Percentiles rank a stretch among this genome's conserved stretches.
phyloP scores from a whole-genome alignment of 2,888 invertebrate species.

The Amphipyra berbera region DNA sequence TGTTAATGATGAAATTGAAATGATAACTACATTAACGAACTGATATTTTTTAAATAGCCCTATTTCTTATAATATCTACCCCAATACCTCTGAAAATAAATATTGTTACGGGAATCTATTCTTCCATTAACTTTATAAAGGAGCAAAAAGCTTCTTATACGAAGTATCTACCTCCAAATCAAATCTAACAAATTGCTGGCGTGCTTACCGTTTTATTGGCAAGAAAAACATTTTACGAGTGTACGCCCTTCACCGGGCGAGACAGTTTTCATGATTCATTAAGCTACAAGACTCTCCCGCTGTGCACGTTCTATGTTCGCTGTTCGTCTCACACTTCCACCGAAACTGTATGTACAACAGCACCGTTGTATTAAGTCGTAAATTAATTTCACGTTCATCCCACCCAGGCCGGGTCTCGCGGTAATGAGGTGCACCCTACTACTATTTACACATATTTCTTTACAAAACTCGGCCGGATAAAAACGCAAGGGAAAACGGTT shows the following conservation, averaged over 20 bases:
- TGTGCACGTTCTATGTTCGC: slow-evolving; percentile 8
- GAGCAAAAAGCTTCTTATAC: background rate
- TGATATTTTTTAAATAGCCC: no score
- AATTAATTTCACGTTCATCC: slow-evolving; percentile 79
- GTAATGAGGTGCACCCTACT: slow-evolving; percentile 73
- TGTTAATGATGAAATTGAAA: no score
- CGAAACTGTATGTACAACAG: slow-evolving; percentile 47
- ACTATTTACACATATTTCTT: slow-evolving; percentile 73
- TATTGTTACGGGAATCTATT: no score
- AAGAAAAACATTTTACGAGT: slow-evolving; percentile 40
- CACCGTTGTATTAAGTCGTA: slow-evolving; percentile 78
- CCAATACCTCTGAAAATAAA: no score
- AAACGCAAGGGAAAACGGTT: slow-evolving; percentile 57
- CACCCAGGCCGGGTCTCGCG: slow-evolving; percentile 49
- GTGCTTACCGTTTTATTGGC: slow-evolving; percentile 32
- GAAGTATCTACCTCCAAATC: slow-evolving; percentile 23
- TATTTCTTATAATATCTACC: no score
- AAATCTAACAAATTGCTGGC: slow-evolving; percentile 25
- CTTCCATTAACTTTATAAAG: no score
- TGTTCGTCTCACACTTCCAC: slow-evolving; percentile 26
- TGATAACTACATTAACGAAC: no score
- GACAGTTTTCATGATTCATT: slow-evolving; percentile 41
- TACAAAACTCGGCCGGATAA: slow-evolving; percentile 53
- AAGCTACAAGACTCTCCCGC: slow-evolving; percentile 15
- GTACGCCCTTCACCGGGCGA: slow-evolving; percentile 8